Evolutionary conservation across 2,797 vertebrate genomes (phyloP).

Genomic region (Crotalus adamanteus): DNA sequence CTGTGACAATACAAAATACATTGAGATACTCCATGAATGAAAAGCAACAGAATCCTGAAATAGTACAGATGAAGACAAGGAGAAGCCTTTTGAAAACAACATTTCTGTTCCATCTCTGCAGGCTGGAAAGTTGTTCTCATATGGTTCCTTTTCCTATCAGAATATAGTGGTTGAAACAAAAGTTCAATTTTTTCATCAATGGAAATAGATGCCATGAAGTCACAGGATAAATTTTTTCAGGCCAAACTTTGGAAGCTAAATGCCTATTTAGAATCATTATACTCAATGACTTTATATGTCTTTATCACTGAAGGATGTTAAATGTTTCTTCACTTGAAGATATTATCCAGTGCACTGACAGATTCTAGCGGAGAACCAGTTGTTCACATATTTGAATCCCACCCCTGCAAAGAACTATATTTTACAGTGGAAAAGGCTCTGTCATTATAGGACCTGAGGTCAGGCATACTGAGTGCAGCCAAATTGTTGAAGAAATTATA

Average conservation of each 20-base stretch:
- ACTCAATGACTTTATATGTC: neutral
- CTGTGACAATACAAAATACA: neutral
- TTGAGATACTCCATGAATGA: neutral
- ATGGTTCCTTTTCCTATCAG: neutral
- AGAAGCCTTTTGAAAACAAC: neutral
- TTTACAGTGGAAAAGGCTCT: neutral
- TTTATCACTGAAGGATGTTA: neutral
- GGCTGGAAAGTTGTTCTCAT: neutral
- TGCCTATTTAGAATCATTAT: neutral
- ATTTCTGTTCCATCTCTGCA: neutral
- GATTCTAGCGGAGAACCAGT: neutral
- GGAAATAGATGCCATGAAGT: neutral
- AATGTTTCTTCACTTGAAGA: neutral
- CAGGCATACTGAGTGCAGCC: neutral
- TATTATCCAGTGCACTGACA: neutral
- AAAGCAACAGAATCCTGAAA: neutral
- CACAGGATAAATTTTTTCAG: neutral
- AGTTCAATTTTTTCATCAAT: neutral
- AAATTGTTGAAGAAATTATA: neutral
- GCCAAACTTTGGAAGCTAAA: neutral
- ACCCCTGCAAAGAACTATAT: neutral
- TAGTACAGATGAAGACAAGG: neutral
- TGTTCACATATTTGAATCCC: no score
- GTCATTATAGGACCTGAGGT: neutral
- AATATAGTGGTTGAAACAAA: neutral